Percentiles rank a stretch among this genome's conserved stretches.
Conservation (phyloP, 1,140 invertebrate genomes). For the Drosophila yakuba region DNA sequence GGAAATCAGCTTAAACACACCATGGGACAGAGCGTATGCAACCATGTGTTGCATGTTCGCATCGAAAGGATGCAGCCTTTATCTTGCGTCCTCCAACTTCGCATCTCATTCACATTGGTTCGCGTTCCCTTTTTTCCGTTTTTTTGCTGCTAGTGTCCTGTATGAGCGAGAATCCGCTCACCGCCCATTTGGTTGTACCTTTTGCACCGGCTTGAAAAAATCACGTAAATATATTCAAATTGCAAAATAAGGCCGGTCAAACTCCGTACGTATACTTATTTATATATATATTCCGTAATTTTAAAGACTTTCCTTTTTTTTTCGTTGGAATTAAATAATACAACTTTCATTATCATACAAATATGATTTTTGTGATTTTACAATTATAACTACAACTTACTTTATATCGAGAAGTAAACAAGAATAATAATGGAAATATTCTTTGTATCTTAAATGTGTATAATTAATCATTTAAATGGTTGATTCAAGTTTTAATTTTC, state of each 20-base stretch:
- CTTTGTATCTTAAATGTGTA: too few species aligned
- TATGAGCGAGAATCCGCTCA: constrained; percentile 20
- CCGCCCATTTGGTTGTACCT: constrained; percentile 31
- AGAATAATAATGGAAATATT: too few species aligned
- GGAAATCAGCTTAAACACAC: constrained; percentile 67
- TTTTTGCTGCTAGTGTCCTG: constrained; percentile 40
- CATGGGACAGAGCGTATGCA: constrained; percentile 12
- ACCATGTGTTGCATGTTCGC: constrained; percentile 72
- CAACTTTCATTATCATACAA: too few species aligned
- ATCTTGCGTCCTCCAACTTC: not conserved
- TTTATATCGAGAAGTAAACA: too few species aligned
- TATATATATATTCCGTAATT: constrained; percentile 12
- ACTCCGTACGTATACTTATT: constrained; percentile 48
- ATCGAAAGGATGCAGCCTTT: constrained; percentile 12
- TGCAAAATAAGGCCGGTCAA: constrained; percentile 75
- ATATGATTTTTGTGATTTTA: too few species aligned
- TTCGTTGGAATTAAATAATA: too few species aligned
- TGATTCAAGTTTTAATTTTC: not conserved
- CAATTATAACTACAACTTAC: too few species aligned
- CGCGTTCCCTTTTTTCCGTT: constrained; percentile 24
- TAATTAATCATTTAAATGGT: not conserved
- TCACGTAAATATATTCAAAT: constrained; percentile 72
- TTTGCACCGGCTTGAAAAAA: constrained; percentile 68
- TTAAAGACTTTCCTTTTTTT: too few species aligned
- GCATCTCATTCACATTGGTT: constrained; percentile 19